Percentiles rank a stretch among this genome's conserved stretches.
Conservation (phyloP, 2,888 invertebrate genomes). For the Agrotis puta region DNA sequence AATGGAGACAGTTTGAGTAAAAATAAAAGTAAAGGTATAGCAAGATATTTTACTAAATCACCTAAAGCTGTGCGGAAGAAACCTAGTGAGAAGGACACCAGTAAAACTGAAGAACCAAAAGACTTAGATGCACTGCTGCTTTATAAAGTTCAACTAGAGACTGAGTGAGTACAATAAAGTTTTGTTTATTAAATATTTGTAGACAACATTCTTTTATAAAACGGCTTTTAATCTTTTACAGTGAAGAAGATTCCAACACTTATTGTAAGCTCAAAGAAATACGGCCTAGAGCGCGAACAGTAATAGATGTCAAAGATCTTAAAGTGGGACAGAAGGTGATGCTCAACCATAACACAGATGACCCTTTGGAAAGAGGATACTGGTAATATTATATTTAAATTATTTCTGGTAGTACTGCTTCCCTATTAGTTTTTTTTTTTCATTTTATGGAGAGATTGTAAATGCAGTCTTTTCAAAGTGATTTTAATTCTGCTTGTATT, state of each 20-base stretch:
- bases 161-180: conserved; percentile 75
- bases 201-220: neutral
- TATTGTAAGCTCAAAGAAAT: conserved; percentile 90
- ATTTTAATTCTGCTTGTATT: neutral
- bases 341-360: conserved; percentile 94
- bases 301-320: conserved; percentile 89
- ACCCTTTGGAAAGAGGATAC: conserved; percentile 92
- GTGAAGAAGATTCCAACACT: conserved; percentile 80
- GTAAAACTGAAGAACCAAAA: conserved; percentile 27
- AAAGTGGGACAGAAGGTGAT: conserved; percentile 92
- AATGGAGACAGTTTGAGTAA: conserved; percentile 63
- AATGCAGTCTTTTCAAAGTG: neutral
- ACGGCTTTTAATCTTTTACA: conserved; percentile 61
- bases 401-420: neutral
- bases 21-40: conserved; percentile 73
- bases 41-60: conserved; percentile 77
- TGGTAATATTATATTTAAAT: conserved; percentile 89
- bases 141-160: conserved; percentile 84
- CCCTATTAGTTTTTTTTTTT: neutral
- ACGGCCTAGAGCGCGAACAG: conserved; percentile 92
- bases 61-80: conserved; percentile 67
- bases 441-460: neutral
- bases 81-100: conserved; percentile 56
- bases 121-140: conserved; percentile 78
- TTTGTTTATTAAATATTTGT: neutral